Evolutionary conservation across 2,888 invertebrate species (phyloP), one percentile per base, ranked within the genome.

Genomic region (Lissocephala sabroskyi): DNA sequence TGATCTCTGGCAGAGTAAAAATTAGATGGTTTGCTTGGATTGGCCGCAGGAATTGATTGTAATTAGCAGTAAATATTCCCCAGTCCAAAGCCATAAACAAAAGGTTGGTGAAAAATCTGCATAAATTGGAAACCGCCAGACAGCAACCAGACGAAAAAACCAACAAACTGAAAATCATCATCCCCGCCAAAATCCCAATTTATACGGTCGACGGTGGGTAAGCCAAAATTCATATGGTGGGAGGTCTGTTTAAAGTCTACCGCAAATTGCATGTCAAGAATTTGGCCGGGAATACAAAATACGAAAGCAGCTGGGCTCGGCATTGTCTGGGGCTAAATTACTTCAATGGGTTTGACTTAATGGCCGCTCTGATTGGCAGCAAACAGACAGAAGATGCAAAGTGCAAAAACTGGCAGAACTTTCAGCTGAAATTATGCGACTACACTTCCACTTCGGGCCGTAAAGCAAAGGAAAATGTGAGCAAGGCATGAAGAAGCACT

Each of bases 291-390:
- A 23, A 23, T 23, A 23, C 3, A 23, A 23, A 23, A 23, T 3
- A 23, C 3, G 23, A 23, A 23, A 23, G 7, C 7, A 23, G 23
- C 7, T 7, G 7, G 23, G 23, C 7, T 23, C 4, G 23, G 23
- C 3, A 23, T 5, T 23, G 44, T 45, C 52, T 16, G 9, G n/a
- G 35, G 13, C 35, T 35, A 59, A 62, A 74, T 74, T 57, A 56
- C 55, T 60, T 39, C 63, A 58, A 58, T 56, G 42, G 65, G 59
- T 63, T 74, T 55, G 75, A 54, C 55, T 74, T 67, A 67, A 67
- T 67, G 66, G 67, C 41, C 55, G 55, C 46, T 51, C 63, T 51
- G 71, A 67, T 67, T 67, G 67, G 67, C 67, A 74, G 75, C 66
- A 54, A 65, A 60, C 75, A 67, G 70, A 74, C 74, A 47, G 4